A percentile compares a stretch with the other conserved stretches of the same genome.
phyloP scores from a whole-genome alignment of 2,888 invertebrate genomes.

The Lysandra bellargus region DNA sequence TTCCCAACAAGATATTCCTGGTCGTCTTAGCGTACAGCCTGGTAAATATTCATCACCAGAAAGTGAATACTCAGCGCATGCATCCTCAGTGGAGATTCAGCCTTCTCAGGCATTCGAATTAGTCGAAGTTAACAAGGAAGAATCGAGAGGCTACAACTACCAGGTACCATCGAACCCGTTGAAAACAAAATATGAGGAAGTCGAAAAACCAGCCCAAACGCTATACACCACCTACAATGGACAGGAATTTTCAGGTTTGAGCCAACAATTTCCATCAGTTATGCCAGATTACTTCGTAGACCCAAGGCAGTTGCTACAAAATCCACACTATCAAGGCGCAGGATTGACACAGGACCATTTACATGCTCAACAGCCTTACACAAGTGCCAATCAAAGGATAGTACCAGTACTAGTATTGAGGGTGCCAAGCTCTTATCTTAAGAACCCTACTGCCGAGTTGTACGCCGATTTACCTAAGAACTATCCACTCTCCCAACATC shows the following conservation, averaged over 20 bases:
- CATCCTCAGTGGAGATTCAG: slow-evolving; percentile 76
- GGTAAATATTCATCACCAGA: slow-evolving; percentile 38
- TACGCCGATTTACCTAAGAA: slow-evolving; percentile 79
- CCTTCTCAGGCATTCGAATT: slow-evolving; percentile 80
- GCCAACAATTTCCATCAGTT: slow-evolving; percentile 70
- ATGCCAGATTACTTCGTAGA: slow-evolving; percentile 75
- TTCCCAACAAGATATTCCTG: slow-evolving; percentile 83
- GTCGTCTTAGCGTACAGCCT: slow-evolving; percentile 44
- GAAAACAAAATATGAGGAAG: slow-evolving; percentile 53
- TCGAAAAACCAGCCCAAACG: slow-evolving; percentile 57
- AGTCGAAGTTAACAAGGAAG: slow-evolving; percentile 59
- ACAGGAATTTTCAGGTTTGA: slow-evolving; percentile 67
- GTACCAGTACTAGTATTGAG: slow-evolving; percentile 81
- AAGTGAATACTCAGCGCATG: slow-evolving; percentile 47
- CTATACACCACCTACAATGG: slow-evolving; percentile 75
- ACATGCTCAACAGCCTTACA: slow-evolving; percentile 58
- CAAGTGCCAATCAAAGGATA: slow-evolving; percentile 67
- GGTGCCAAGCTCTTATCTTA: slow-evolving; percentile 79
- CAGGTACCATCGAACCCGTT: slow-evolving; percentile 58
- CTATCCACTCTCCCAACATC: slow-evolving; percentile 75
- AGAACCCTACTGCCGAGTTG: slow-evolving; percentile 74
- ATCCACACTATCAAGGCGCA: slow-evolving; percentile 74
- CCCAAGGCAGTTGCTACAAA: slow-evolving; percentile 65
- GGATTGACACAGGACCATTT: slow-evolving; percentile 74
- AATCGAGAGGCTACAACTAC: slow-evolving; percentile 59